A percentile compares a stretch with the other conserved stretches of the same genome.
These are phyloP conservation scores for Ascidia mentula DNA, from an alignment of 23 tunicate genomes.

Conservation along the genomic window DNA sequence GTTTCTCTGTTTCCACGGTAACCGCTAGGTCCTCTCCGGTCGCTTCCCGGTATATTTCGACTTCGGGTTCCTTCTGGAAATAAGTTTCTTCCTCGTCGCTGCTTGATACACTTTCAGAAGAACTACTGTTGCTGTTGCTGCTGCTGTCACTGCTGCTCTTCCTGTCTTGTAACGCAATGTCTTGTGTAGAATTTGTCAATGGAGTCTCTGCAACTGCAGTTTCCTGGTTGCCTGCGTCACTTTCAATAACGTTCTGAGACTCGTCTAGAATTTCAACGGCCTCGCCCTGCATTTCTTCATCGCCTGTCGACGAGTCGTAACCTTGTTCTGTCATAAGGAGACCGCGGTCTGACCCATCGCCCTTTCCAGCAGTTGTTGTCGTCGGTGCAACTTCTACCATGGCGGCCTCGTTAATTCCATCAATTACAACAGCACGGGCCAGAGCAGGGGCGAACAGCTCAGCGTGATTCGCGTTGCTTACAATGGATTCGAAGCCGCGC, in stretches of 20 bases:
- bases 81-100: background rate
- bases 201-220: background rate
- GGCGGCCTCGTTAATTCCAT: slow-evolving; percentile 9
- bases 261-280: background rate
- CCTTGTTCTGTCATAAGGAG: background rate
- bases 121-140: background rate
- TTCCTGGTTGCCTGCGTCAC: background rate
- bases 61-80: too few species aligned
- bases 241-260: background rate
- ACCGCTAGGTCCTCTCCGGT: background rate
- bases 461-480: slow-evolving; percentile 1
- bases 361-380: background rate
- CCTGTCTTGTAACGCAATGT: background rate
- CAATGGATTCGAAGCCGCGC: background rate
- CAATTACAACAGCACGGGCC: slow-evolving; percentile 6
- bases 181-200: background rate
- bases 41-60: background rate
- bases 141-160: background rate
- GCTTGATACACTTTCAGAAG: background rate
- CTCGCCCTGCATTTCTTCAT: background rate
- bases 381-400: background rate
- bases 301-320: background rate
- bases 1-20: background rate
- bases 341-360: background rate
- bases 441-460: slow-evolving; percentile 9